Evolutionary conservation across 2,888 invertebrate species (phyloP).

Genomic region (Andrena camellia): DNA sequence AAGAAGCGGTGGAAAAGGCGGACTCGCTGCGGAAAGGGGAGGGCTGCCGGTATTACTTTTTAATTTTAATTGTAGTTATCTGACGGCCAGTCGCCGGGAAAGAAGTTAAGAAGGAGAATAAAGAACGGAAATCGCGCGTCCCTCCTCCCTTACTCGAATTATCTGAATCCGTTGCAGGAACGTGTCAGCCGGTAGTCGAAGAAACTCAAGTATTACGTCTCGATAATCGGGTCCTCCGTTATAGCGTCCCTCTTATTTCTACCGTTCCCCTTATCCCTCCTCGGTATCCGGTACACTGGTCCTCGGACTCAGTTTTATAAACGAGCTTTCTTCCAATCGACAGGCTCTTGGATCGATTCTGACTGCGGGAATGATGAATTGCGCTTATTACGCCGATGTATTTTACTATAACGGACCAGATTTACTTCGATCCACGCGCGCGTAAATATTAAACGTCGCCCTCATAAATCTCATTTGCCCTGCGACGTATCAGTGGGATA

Average conservation of each 20-base stretch:
- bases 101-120: constrained; percentile 27
- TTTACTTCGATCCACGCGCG: constrained; percentile 43
- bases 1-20: constrained; percentile 3
- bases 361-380: constrained; percentile 47
- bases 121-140: constrained; percentile 43
- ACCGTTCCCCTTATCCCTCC: neutral
- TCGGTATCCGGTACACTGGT: neutral
- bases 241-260: neutral
- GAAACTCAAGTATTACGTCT: constrained; percentile 19
- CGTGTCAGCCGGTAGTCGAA: neutral
- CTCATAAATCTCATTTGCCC: constrained; percentile 56
- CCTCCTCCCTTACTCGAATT: constrained; percentile 32
- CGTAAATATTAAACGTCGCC: constrained; percentile 53
- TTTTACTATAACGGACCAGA: constrained; percentile 30
- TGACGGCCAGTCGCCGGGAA: constrained; percentile 17
- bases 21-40: constrained; percentile 30
- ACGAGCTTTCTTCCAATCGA: constrained; percentile 34
- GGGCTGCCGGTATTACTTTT: constrained; percentile 65
- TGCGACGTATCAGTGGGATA: constrained; percentile 41
- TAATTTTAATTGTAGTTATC: constrained; percentile 72
- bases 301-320: constrained; percentile 16
- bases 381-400: constrained; percentile 52
- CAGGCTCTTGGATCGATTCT: constrained; percentile 24
- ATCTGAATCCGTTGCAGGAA: constrained; percentile 29
- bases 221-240: constrained; percentile 13